Conservation (phyloP, 1,140 invertebrate genomes). For the Penaeus indicus region DNA sequence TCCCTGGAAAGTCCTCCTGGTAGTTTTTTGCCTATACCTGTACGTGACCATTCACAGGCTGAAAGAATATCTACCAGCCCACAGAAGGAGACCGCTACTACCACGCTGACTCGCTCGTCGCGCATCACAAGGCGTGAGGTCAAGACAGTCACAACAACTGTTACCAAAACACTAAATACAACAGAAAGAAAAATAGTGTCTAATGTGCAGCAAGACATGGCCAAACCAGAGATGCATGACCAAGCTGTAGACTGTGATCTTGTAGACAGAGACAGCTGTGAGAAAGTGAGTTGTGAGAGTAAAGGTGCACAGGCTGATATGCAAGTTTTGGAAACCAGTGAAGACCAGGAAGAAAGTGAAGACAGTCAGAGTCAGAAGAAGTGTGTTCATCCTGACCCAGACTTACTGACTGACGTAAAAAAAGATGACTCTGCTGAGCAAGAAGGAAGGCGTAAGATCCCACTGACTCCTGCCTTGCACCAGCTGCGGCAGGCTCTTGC, state of each 20-base stretch:
- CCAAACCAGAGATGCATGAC: background rate
- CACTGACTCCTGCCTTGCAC: constrained; percentile 36
- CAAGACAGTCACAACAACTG: constrained; percentile 27
- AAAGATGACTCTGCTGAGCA: constrained; percentile 5
- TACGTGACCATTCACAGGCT: constrained; percentile 8
- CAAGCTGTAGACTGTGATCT: constrained; percentile 37
- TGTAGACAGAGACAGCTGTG: background rate
- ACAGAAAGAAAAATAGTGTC: background rate
- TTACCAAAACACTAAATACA: background rate
- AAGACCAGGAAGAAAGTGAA: background rate
- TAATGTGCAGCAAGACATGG: background rate
- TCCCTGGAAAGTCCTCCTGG: background rate
- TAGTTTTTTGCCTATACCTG: constrained; percentile 32
- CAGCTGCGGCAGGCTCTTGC: constrained; percentile 20
- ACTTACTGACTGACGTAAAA: constrained; percentile 4
- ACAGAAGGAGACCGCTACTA: constrained; percentile 21
- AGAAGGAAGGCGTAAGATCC: constrained; percentile 35
- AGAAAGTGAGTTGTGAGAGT: constrained; percentile 3
- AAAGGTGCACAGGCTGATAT: constrained; percentile 28
- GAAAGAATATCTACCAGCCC: constrained; percentile 1
- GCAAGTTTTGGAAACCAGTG: no score
- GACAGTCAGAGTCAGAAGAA: background rate
- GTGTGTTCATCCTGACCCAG: constrained; percentile 3
- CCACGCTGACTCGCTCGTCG: background rate
- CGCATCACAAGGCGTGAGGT: constrained; percentile 24